These are phyloP conservation scores for Vanessa atalanta DNA, from an alignment of 1,140 invertebrate genomes.

Conservation along the genomic window DNA sequence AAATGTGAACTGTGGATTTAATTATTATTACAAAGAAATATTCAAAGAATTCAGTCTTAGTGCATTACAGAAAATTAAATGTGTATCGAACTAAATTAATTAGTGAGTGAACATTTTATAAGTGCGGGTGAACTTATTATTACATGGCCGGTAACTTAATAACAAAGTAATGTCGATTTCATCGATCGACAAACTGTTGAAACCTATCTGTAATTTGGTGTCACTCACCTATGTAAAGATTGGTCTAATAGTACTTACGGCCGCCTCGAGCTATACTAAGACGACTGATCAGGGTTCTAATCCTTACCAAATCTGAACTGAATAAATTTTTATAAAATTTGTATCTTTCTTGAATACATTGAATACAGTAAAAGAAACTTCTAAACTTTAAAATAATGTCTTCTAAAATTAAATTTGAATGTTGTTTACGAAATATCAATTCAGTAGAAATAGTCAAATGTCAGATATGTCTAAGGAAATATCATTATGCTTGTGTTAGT, in stretches of 20 bases:
- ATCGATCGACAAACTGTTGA: conserved; percentile 11
- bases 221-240: neutral
- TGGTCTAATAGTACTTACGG: conserved; percentile 12
- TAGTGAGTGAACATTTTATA: too few relatives aligned
- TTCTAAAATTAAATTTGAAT: conserved; percentile 19
- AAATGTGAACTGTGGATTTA: too few relatives aligned
- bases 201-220: conserved; percentile 12
- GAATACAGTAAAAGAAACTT: neutral
- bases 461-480: conserved; percentile 3
- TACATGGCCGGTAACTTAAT: neutral
- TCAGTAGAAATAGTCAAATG: conserved; percentile 15
- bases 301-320: conserved; percentile 10
- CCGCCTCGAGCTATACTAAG: conserved; percentile 6
- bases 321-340: conserved; percentile 8
- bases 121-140: neutral
- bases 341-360: conserved; percentile 5
- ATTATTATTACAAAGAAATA: too few relatives aligned
- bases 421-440: conserved; percentile 11
- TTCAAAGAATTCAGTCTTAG: too few relatives aligned
- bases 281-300: conserved; percentile 12
- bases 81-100: too few relatives aligned
- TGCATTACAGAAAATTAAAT: too few relatives aligned
- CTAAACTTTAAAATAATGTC: conserved; percentile 6
- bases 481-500: conserved; percentile 12
- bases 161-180: conserved; percentile 3